Conservation (phyloP, 2,888 invertebrate species). For the Melanostoma scalare region DNA sequence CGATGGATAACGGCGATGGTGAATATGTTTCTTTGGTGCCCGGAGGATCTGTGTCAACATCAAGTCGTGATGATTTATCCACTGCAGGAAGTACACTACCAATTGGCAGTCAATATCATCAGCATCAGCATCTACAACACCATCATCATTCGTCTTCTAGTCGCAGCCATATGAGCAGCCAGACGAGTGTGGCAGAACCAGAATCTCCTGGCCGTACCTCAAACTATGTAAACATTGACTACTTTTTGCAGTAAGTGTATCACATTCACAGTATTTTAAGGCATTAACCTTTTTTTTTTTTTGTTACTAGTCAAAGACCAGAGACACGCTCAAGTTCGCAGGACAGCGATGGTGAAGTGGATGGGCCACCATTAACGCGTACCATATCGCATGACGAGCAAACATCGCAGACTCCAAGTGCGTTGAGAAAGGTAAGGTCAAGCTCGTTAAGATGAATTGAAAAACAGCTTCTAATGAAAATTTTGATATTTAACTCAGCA, state of each 20-base stretch:
- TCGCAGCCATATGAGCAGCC: conserved; percentile 80
- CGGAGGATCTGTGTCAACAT: conserved; percentile 85
- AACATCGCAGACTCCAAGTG: conserved; percentile 82
- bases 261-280: conserved; percentile 15
- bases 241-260: conserved; percentile 90
- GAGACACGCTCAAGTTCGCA: conserved; percentile 83
- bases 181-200: conserved; percentile 84
- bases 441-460: neutral
- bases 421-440: conserved; percentile 79
- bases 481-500: too few relatives aligned
- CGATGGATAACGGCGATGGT: conserved; percentile 86
- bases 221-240: conserved; percentile 96
- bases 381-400: conserved; percentile 86
- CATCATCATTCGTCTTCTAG: conserved; percentile 70
- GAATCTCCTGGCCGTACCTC: conserved; percentile 91
- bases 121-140: conserved; percentile 72
- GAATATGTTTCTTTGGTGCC: conserved; percentile 90
- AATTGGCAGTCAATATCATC: conserved; percentile 78
- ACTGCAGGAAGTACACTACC: conserved; percentile 84
- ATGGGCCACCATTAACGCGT: conserved; percentile 83
- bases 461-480: neutral
- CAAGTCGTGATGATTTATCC: conserved; percentile 87
- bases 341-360: conserved; percentile 84
- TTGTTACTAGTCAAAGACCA: conserved; percentile 79
- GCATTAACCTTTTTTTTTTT: conserved; percentile 19